phyloP scores from a whole-genome alignment of 2,888 invertebrate genomes.

The Monopis laevigella region DNA sequence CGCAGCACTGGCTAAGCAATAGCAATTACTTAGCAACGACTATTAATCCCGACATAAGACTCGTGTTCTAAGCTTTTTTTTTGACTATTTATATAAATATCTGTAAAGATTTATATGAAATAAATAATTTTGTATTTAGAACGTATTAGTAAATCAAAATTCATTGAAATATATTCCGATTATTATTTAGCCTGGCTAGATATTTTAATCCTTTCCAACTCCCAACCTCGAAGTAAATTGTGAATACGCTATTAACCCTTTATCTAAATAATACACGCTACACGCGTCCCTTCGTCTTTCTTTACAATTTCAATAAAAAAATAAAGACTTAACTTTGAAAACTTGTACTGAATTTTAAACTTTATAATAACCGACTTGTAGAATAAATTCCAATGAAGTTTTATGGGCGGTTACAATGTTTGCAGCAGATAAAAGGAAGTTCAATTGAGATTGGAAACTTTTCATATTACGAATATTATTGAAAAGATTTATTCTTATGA shows the following conservation, averaged over 20 bases:
- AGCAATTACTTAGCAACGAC: no score
- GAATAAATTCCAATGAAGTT: neutral
- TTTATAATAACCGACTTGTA: neutral
- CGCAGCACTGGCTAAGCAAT: no score
- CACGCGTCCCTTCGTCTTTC: constrained; percentile 12
- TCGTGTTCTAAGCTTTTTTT: no score
- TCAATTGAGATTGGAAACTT: constrained; percentile 15
- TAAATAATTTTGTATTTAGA: no score
- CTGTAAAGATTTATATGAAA: no score
- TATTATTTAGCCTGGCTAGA: no score
- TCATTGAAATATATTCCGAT: no score
- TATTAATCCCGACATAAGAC: no score
- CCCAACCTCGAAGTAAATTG: no score
- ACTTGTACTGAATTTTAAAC: neutral
- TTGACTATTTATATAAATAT: no score
- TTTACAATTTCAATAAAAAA: constrained; percentile 3
- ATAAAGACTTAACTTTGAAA: neutral
- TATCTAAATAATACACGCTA: constrained; percentile 12
- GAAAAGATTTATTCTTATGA: constrained; percentile 9
- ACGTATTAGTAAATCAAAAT: no score
- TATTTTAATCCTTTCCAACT: no score
- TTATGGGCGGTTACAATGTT: neutral
- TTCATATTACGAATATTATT: constrained; percentile 14
- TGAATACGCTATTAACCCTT: constrained; percentile 12
- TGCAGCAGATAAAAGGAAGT: constrained; percentile 3